phyloP scores from a whole-genome alignment of 2,888 invertebrate genomes.

The Sisyra nigra region DNA sequence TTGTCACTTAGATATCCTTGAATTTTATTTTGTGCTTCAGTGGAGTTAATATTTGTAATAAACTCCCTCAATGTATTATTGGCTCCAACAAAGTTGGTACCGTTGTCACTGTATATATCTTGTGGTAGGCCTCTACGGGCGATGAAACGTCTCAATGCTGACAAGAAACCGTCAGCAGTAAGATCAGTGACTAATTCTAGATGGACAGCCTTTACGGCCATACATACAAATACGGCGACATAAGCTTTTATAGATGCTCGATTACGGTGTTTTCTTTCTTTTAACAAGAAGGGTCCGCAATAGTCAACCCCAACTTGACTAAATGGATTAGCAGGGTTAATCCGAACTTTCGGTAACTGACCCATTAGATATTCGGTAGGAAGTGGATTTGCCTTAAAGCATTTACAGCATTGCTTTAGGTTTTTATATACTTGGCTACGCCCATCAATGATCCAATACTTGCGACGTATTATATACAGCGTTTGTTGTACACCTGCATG shows the following conservation, averaged over 20 bases:
- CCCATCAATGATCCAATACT: conserved; percentile 12
- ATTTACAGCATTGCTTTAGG: conserved; percentile 11
- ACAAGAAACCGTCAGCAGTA: conserved; percentile 10
- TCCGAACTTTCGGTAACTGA: conserved; percentile 14
- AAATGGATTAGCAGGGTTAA: conserved; percentile 12
- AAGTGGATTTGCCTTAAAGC: conserved; percentile 12
- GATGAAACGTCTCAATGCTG: conserved; percentile 9
- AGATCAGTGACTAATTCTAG: conserved; percentile 12
- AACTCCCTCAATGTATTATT: not conserved
- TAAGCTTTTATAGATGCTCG: conserved; percentile 12
- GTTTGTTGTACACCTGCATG: conserved; percentile 13
- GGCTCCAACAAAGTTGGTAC: conserved; percentile 9
- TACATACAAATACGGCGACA: conserved; percentile 14
- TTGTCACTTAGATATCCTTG: not conserved
- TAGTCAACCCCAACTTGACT: conserved; percentile 13
- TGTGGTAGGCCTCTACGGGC: conserved; percentile 8
- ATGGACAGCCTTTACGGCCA: conserved; percentile 13
- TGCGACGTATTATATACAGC: conserved; percentile 8
- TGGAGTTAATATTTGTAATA: not conserved
- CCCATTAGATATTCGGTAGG: conserved; percentile 15
- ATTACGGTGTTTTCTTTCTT: conserved; percentile 12
- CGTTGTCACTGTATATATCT: conserved; percentile 11
- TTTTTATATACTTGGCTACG: conserved; percentile 6
- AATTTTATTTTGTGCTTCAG: not conserved
- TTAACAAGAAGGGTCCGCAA: conserved; percentile 11